phyloP scores from a whole-genome alignment of 2,888 invertebrate species.

The Eurytoma californica region DNA sequence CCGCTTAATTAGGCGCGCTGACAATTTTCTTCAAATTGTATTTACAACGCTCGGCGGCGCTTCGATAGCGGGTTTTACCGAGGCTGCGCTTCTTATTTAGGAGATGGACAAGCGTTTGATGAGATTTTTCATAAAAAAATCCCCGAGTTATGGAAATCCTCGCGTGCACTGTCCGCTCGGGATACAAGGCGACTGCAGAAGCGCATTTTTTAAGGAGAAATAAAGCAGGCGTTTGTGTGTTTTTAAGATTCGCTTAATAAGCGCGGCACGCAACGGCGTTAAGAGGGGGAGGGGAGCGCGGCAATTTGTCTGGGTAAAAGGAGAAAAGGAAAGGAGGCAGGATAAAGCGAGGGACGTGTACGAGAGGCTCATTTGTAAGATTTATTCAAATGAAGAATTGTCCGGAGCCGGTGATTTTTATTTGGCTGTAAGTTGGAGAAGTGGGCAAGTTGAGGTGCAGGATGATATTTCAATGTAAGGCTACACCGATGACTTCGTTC shows the following conservation, averaged over 20 bases:
- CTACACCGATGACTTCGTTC: slow-evolving; percentile 39
- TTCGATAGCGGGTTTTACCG: slow-evolving; percentile 17
- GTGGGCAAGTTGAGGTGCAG: background rate
- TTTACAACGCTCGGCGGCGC: background rate
- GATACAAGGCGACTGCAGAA: background rate
- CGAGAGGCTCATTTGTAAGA: slow-evolving; percentile 37
- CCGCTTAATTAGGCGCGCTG: background rate
- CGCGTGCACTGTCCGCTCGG: no score
- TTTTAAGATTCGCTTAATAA: slow-evolving; percentile 22
- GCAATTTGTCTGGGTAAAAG: background rate
- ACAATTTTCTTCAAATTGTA: background rate
- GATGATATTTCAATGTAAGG: slow-evolving; percentile 30
- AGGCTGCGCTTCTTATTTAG: background rate
- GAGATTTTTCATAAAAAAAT: background rate
- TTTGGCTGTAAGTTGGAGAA: background rate
- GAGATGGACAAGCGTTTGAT: background rate
- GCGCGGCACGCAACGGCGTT: slow-evolving; percentile 6
- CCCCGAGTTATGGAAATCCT: background rate
- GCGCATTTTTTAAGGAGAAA: slow-evolving; percentile 13
- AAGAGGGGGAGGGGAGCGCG: background rate
- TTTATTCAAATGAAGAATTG: slow-evolving; percentile 34
- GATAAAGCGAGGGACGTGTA: background rate
- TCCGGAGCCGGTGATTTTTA: slow-evolving; percentile 15
- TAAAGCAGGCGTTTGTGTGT: slow-evolving; percentile 1
- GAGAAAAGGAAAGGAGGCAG: background rate